Conservation (phyloP, 2,888 invertebrate genomes). For the Acutogordius australiensis region DNA sequence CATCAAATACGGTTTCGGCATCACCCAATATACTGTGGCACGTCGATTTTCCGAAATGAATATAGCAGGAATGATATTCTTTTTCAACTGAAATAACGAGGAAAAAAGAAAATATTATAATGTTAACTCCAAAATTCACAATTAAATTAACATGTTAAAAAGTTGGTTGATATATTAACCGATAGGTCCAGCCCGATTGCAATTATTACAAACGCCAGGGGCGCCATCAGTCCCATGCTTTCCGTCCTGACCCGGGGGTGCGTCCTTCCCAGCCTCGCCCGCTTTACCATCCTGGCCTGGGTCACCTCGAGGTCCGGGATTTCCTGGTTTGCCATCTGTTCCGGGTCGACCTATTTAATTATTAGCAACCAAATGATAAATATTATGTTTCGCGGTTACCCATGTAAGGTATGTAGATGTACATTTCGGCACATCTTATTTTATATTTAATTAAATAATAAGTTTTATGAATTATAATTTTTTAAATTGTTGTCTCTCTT, state of each 20-base stretch:
- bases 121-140: not conserved
- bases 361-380: too few species aligned
- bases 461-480: too few species aligned
- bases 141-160: not conserved
- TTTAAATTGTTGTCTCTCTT: too few species aligned
- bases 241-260: not conserved
- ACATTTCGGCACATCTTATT: too few species aligned
- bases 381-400: too few species aligned
- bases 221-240: not conserved
- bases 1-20: constrained; percentile 9
- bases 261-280: not conserved
- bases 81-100: constrained; percentile 5
- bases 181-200: not conserved
- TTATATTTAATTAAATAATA: too few species aligned
- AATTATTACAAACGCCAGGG: not conserved
- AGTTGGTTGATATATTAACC: not conserved
- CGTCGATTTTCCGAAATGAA: constrained; percentile 3
- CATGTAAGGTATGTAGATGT: too few species aligned
- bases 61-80: constrained; percentile 6
- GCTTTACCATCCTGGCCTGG: not conserved
- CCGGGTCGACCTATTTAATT: too few species aligned
- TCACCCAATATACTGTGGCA: not conserved
- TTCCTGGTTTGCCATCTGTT: constrained; percentile 3
- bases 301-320: not conserved
- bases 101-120: not conserved